Base-by-base conservation (phyloP, 2,888 invertebrate genomes). In the Ligdia adustata region DNA sequence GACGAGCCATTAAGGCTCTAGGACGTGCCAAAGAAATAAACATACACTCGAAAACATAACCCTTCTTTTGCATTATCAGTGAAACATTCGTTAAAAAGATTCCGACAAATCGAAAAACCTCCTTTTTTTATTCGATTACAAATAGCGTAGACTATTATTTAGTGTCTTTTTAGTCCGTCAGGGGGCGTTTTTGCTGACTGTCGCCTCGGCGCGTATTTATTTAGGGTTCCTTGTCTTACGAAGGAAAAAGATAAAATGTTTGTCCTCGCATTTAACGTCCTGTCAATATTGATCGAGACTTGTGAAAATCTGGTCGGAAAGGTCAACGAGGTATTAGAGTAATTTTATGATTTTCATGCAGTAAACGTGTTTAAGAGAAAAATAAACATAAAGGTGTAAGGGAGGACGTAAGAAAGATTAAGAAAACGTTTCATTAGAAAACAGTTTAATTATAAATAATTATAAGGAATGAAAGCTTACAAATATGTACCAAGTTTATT, bases 171-270 rank as follows among this genome's bases (percentile, higher is more conserved):
- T n/a, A n/a, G n/a, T 31, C 22, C 22, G 11, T 24, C n/a, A 11
- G 33, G 44, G 29, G 48, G 31, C 49, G 42, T 54, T 52, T 40
- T 45, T 27, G 50, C 43, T 43, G 56, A 54, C 45, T 50, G 42
- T 32, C 39, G 32, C 34, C 41, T 35, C 35, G 15, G 28, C 39
- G 41, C 26, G 27, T 46, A 52, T 58, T 54, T 59, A 44, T 47
- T 54, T 52, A 50, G 56, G 58, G 53, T 50, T 31, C 52, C 38
- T 28, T 49, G 39, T 40, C 26, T 35, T 31, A 16, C 33, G 26
- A 6, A 3, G 14, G 9, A 26, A 27, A 20, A 24, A 32, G 37
- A 24, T 26, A 39, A 52, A 54, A 54, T 41, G 35, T 45, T 54
- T 50, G 46, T 38, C 26, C 15, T 16, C 15, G 13, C n/a, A n/a